These are phyloP conservation scores for Elysia crispata DNA, from an alignment of 2,888 invertebrate species.

Conservation along the genomic window DNA sequence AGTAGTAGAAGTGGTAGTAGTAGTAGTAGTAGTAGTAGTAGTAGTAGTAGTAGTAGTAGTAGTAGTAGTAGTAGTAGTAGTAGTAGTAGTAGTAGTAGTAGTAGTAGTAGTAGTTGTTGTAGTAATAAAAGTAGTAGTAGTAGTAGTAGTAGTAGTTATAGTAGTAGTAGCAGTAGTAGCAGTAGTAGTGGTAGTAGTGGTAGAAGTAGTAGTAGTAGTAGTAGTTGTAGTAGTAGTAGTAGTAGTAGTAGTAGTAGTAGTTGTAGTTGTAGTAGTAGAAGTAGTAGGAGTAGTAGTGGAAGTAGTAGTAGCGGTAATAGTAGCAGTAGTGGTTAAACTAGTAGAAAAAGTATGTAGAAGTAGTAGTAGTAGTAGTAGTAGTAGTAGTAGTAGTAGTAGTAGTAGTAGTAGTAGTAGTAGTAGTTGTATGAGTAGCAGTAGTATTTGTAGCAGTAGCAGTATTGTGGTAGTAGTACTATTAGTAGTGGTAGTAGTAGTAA, in stretches of 20 bases:
- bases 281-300: too few species aligned
- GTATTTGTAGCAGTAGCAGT: too few species aligned
- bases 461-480: too few species aligned
- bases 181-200: neutral
- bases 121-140: constrained; percentile 9
- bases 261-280: neutral
- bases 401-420: too few species aligned
- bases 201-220: too few species aligned
- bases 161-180: constrained; percentile 1
- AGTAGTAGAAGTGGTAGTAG: constrained; percentile 1
- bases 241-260: constrained; percentile 13
- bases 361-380: neutral
- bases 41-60: constrained; percentile 9
- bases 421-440: too few species aligned
- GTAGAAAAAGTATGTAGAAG: neutral
- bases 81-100: constrained; percentile 9
- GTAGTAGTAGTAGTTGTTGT: constrained; percentile 1
- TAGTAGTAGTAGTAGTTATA: constrained; percentile 1
- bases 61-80: constrained; percentile 9
- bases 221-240: constrained; percentile 6
- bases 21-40: constrained; percentile 9
- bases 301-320: too few species aligned
- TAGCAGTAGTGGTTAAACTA: constrained; percentile 25
- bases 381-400: constrained; percentile 7
- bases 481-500: too few species aligned